Percentiles rank a stretch among this genome's conserved stretches.
phyloP scores from a whole-genome alignment of 53 echinoderm and acorn worm genomes.

The Glandiceps talaboti region DNA sequence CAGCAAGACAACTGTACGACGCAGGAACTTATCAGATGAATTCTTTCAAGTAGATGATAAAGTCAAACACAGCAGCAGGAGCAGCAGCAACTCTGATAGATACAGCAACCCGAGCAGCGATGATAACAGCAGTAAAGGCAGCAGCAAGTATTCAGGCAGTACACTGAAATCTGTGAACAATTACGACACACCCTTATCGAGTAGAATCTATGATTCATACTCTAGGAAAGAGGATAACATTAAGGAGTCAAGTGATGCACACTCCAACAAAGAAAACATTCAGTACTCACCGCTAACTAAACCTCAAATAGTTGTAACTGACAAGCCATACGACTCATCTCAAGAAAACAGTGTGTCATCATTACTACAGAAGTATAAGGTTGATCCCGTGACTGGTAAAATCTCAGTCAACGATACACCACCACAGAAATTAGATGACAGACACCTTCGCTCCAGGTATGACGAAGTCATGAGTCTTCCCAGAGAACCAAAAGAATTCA shows the following conservation, averaged over 20 bases:
- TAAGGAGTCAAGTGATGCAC: neutral
- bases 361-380: neutral
- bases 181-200: neutral
- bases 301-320: neutral
- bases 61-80: neutral
- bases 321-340: neutral
- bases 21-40: neutral
- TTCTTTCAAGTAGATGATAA: neutral
- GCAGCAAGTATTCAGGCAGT: too few relatives aligned
- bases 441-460: neutral
- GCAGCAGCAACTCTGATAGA: neutral
- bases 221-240: neutral
- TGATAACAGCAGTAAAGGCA: too few relatives aligned
- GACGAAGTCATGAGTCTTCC: conserved; percentile 19
- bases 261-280: neutral
- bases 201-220: neutral
- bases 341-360: neutral
- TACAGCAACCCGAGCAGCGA: too few relatives aligned
- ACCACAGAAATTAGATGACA: neutral
- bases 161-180: neutral
- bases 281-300: neutral
- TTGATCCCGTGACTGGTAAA: neutral
- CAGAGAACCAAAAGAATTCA: conserved; percentile 37
- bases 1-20: neutral
- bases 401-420: neutral